Percentiles rank a stretch among this genome's conserved stretches.
Conservation (phyloP, 2,113 vertebrate species). For the Garra rufa region DNA sequence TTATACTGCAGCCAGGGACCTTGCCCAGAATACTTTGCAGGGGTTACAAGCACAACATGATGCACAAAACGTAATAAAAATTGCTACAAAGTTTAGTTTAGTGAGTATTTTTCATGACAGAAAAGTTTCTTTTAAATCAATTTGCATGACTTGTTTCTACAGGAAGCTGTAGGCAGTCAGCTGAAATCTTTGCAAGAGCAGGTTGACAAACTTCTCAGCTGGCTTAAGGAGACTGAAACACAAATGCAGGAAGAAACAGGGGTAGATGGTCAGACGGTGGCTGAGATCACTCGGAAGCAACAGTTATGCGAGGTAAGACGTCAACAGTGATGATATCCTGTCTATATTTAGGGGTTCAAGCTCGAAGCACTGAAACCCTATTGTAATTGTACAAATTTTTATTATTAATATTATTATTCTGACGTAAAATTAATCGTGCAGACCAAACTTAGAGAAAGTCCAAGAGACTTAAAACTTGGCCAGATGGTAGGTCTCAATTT, state of each 20-base stretch:
- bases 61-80: constrained; percentile 77
- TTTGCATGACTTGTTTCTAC: constrained; percentile 1
- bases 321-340: background rate
- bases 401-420: too few species aligned
- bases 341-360: background rate
- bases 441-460: too few species aligned
- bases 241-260: constrained; percentile 58
- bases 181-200: constrained; percentile 72
- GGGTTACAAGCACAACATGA: constrained; percentile 76
- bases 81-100: background rate
- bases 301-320: constrained; percentile 77
- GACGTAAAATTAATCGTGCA: too few species aligned
- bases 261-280: constrained; percentile 39
- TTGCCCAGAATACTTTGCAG: constrained; percentile 76
- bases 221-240: constrained; percentile 74
- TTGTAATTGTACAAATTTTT: too few species aligned
- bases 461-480: too few species aligned
- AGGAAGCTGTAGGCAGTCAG: constrained; percentile 71
- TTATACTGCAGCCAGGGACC: constrained; percentile 76
- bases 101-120: background rate
- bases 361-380: too few species aligned
- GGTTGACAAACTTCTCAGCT: constrained; percentile 79
- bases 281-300: constrained; percentile 69
- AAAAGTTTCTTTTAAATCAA: background rate
- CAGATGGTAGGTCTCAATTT: too few species aligned